Evolutionary conservation across 2,113 vertebrate species (phyloP).

Genomic region (Etia nguti): DNA sequence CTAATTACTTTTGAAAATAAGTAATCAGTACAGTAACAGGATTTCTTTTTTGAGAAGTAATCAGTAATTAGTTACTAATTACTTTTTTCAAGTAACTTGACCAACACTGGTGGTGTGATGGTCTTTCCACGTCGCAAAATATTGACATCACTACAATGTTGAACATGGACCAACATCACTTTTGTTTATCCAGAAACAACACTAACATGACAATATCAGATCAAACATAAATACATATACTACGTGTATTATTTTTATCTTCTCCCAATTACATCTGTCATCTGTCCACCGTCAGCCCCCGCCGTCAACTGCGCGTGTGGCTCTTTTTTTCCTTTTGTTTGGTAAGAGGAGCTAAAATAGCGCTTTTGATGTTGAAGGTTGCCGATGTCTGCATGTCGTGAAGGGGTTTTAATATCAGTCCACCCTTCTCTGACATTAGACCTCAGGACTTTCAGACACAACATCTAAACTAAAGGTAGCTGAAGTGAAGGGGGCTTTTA

Average conservation of each 20-base stretch:
- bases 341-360: neutral
- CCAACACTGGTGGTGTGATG: neutral
- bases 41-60: no score
- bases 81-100: no score
- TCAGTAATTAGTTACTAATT: no score
- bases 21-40: no score
- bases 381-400: neutral
- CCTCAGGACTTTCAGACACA: neutral
- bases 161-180: neutral
- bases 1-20: no score
- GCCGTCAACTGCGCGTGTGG: neutral
- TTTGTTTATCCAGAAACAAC: neutral
- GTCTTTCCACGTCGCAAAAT: neutral
- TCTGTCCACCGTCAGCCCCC: neutral
- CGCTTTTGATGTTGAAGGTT: neutral
- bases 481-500: no score
- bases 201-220: neutral
- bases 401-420: neutral
- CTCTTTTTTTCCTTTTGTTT: neutral
- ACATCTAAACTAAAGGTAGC: neutral
- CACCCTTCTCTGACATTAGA: neutral
- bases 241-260: neutral
- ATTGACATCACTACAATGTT: neutral
- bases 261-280: no score
- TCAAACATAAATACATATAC: neutral